These are phyloP conservation scores for Sebastes wilsoni DNA, from an alignment of 2,797 vertebrate species.

Conservation along the genomic window DNA sequence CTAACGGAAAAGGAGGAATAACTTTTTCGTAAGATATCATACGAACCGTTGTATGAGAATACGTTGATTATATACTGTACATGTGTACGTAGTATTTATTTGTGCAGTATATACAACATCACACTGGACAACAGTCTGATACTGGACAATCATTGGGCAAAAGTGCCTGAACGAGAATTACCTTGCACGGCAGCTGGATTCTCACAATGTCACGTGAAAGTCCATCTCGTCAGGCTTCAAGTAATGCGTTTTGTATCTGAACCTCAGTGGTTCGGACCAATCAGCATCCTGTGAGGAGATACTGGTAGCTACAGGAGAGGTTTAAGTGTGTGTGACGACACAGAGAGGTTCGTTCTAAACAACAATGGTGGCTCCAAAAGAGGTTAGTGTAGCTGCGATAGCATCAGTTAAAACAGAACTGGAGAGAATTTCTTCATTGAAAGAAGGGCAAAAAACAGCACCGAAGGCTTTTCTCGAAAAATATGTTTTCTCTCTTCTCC, in stretches of 20 bases:
- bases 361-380: background rate
- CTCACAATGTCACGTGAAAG: accelerated
- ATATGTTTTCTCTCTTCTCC: background rate
- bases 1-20: background rate
- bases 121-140: background rate
- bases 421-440: background rate
- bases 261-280: background rate
- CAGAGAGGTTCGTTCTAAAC: background rate
- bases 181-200: background rate
- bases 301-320: background rate
- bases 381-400: background rate
- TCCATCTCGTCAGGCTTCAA: background rate
- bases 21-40: no score
- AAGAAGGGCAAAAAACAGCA: background rate
- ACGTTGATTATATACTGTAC: background rate
- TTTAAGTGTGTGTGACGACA: no score
- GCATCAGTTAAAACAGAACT: background rate
- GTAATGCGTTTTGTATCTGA: no score
- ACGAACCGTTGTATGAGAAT: background rate
- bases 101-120: background rate
- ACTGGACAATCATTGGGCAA: background rate
- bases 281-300: background rate
- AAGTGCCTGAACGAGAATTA: background rate
- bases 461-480: background rate
- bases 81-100: background rate